A percentile compares a stretch with the other conserved stretches of the same genome.
Evolutionary conservation across 2,113 vertebrate species (phyloP).

Genomic region (Ginglymostoma cirratum): DNA sequence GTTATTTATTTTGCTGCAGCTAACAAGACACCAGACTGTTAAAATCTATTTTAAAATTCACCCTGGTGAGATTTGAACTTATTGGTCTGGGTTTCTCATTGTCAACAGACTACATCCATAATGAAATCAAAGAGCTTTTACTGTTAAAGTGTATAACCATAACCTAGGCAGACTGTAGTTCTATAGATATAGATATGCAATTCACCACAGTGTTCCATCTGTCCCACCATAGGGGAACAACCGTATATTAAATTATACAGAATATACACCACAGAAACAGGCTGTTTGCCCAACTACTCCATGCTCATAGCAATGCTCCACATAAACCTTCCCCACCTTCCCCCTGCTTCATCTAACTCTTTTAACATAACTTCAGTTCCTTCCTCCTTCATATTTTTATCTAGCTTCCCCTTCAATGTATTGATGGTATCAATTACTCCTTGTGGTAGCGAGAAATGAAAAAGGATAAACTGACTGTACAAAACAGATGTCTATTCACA

Average conservation of each 20-base stretch:
- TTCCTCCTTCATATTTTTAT: neutral
- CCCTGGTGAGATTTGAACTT: neutral
- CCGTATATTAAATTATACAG: neutral
- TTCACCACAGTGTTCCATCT: neutral
- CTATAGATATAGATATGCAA: neutral
- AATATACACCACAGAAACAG: neutral
- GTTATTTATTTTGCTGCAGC: neutral
- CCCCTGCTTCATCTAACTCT: neutral
- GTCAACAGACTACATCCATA: neutral
- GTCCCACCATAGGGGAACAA: neutral
- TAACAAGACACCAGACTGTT: neutral
- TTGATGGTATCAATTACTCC: neutral
- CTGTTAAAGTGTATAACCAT: neutral
- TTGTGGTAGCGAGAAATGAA: neutral
- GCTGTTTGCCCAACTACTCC: neutral
- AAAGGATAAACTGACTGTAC: neutral
- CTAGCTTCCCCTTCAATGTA: neutral
- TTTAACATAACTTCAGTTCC: neutral
- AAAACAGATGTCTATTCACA: constrained; percentile 19
- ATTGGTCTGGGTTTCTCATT: neutral
- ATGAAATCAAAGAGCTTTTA: neutral
- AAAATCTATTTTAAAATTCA: neutral
- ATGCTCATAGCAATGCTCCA: neutral
- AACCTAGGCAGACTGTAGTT: neutral
- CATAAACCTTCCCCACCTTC: neutral